A percentile compares a stretch with the other conserved stretches of the same genome.
Conservation (phyloP, 2,797 vertebrate species). For the Mus minutoides region DNA sequence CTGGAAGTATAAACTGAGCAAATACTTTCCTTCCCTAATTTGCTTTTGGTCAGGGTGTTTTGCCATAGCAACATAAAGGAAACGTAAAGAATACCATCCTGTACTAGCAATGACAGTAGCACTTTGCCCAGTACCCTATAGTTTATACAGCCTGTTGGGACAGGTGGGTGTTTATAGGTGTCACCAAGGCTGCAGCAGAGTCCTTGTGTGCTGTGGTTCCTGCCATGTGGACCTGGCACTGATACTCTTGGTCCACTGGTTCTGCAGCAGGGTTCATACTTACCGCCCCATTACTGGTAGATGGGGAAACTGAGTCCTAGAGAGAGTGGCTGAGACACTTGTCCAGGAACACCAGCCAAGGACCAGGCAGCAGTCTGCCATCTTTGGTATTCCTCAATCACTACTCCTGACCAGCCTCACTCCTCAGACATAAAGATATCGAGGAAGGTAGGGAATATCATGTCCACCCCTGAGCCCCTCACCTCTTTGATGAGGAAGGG, state of each 20-base stretch:
- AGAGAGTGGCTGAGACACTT: background rate
- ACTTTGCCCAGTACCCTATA: rapidly evolving
- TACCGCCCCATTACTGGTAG: background rate
- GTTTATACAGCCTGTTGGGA: rapidly evolving
- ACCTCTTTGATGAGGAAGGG: background rate
- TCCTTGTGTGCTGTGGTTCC: background rate
- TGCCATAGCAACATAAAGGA: background rate
- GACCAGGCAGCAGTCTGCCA: no score
- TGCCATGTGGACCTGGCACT: rapidly evolving
- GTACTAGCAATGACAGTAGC: rapidly evolving
- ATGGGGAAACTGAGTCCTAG: background rate
- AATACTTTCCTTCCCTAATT: background rate
- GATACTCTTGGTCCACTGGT: rapidly evolving
- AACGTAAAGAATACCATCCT: background rate
- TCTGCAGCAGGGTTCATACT: background rate
- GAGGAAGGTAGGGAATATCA: rapidly evolving
- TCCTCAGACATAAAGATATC: rapidly evolving
- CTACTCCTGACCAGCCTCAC: rapidly evolving
- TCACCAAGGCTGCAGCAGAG: background rate
- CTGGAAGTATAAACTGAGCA: background rate
- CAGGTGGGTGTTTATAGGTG: rapidly evolving
- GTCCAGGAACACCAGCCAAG: background rate
- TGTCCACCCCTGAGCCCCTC: rapidly evolving
- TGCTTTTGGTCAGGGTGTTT: background rate
- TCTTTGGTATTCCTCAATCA: rapidly evolving